These are phyloP conservation scores for Myripristis jacobus DNA, from an alignment of 2,797 vertebrate genomes.

Conservation along the genomic window DNA sequence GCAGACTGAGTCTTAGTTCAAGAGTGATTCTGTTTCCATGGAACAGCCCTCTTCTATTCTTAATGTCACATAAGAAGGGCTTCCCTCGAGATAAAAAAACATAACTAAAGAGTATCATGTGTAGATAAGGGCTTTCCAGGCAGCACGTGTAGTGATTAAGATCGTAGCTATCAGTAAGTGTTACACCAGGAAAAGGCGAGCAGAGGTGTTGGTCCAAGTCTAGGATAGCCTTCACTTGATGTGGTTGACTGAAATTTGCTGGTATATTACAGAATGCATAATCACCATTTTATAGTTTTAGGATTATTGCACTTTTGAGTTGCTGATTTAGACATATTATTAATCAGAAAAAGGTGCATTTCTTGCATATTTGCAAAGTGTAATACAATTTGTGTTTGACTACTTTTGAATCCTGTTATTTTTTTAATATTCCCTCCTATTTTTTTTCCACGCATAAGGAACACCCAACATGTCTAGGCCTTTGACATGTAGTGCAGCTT, in stretches of 20 bases:
- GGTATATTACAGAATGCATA: background rate
- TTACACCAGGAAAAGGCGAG: constrained; percentile 23
- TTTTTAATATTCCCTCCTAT: background rate
- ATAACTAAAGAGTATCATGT: constrained; percentile 30
- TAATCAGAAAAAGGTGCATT: background rate
- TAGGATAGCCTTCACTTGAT: background rate
- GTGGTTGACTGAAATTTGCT: background rate
- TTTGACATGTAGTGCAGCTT: background rate
- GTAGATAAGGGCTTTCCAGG: constrained; percentile 30
- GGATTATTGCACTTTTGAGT: background rate
- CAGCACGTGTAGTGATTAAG: constrained; percentile 42
- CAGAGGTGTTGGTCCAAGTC: background rate
- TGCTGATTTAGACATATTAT: background rate
- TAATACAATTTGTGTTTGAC: background rate
- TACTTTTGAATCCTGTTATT: background rate
- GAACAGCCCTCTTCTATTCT: background rate
- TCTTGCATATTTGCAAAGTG: background rate
- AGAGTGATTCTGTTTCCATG: background rate
- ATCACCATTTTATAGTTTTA: background rate
- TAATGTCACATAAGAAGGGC: constrained; percentile 2
- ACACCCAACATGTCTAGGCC: background rate
- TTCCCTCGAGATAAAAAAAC: constrained; percentile 13
- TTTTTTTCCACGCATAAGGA: background rate
- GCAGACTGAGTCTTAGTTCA: background rate
- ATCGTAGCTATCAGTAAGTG: constrained; percentile 32